Conservation (phyloP, 2,888 invertebrate genomes). For the Scaptomyza flava region DNA sequence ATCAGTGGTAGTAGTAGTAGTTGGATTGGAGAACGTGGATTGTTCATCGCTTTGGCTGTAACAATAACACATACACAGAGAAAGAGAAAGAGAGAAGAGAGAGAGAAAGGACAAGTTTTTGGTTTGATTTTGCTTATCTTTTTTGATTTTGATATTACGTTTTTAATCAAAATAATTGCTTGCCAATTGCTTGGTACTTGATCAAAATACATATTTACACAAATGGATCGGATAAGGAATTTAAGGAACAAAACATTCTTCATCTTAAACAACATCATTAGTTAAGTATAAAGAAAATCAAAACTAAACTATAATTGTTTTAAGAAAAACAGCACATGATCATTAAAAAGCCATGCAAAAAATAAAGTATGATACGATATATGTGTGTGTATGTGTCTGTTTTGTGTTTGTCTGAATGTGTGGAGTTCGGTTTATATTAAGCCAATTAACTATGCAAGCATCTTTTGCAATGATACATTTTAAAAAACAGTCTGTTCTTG, state of each 20-base stretch:
- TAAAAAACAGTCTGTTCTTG: background rate
- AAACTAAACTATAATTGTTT: constrained; percentile 22
- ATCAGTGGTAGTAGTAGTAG: constrained; percentile 74
- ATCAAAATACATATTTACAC: constrained; percentile 38
- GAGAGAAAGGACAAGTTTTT: constrained; percentile 66
- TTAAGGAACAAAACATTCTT: constrained; percentile 40
- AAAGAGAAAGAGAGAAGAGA: constrained; percentile 50
- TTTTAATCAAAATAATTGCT: constrained; percentile 11
- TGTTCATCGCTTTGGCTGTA: constrained; percentile 83
- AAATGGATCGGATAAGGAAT: constrained; percentile 44
- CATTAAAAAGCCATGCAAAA: constrained; percentile 76
- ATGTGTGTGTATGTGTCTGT: constrained; percentile 9
- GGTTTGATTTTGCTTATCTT: constrained; percentile 42
- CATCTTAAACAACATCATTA: constrained; percentile 46
- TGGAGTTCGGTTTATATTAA: constrained; percentile 8
- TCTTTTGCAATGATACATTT: constrained; percentile 8
- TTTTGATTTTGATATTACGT: constrained; percentile 28
- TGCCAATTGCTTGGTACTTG: constrained; percentile 44
- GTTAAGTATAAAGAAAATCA: constrained; percentile 28
- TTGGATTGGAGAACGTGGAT: constrained; percentile 81
- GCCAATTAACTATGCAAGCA: constrained; percentile 27
- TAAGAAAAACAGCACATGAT: constrained; percentile 51
- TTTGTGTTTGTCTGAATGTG: constrained; percentile 4
- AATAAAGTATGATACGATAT: constrained; percentile 45
- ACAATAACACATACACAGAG: constrained; percentile 82